Evolutionary conservation across 2,888 invertebrate species (phyloP), one percentile per base, ranked within the genome.

Genomic region (Leptinotarsa tumamoca): DNA sequence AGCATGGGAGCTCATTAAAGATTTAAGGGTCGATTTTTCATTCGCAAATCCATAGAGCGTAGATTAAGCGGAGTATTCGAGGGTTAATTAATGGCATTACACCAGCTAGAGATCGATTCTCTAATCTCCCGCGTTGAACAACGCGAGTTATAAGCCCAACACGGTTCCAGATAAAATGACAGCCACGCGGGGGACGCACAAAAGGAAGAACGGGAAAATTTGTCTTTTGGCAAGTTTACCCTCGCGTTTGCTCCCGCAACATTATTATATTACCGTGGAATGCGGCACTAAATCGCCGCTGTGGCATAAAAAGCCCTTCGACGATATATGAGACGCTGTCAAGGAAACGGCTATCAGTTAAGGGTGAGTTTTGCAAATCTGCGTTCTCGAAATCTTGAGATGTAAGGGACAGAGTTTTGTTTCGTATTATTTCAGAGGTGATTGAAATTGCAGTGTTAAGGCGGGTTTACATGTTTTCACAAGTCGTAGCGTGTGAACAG

Each of bases 221-320:
- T 67, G 75, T 76, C 73, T 73, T 56, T 73, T 66, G 70, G 49
- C 67, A 71, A 72, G 74, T 75, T 74, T 69, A 75, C 75, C 79
- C 79, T 79, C 77, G 68, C 71, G 51, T 71, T 77, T 73, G 73
- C 73, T 71, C 58, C 68, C 70, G 58, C 77, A 75, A 81, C 79
- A 79, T 79, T 78, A 81, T 79, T 76, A 76, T 78, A 80, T 80
- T 78, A 77, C 78, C 77, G 72, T 74, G 78, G 79, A 78, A 80
- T 80, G 78, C 75, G 74, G 78, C 80, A 80, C 78, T 80, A 81
- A 80, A 79, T 81, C 75, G 76, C 73, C 69, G 75, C 68, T 71
- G 75, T 75, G 70, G 75, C 77, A 79, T 78, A 78, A 78, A 78
- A 77, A 74, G 76, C 80, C 58, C 61, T 78, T 70, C 56, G 68